Evolutionary conservation across 2,113 vertebrate species (phyloP), one percentile per base, ranked within the genome.

Genomic region (Phyllostomus hastatus): DNA sequence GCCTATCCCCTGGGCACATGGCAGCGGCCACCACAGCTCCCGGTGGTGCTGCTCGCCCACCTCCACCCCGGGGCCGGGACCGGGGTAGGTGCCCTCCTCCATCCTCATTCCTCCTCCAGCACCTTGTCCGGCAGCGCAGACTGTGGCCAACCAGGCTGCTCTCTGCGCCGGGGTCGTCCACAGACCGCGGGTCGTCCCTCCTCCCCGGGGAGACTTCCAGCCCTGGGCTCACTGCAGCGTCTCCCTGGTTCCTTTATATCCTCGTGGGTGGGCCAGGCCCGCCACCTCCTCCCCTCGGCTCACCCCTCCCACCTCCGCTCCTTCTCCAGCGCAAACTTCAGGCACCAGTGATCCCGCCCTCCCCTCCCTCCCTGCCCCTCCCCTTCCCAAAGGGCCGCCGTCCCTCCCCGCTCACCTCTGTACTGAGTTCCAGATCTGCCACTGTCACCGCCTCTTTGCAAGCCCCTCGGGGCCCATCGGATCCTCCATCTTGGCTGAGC

Each of bases 241-340:
- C 54, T 35, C 81, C 46, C 26, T 14, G 4, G 59, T 7, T 31
- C 24, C n/a, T 4, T 22, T n/a, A 15, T 11, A 26, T 7, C 46
- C 54, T 24, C 0, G 5, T n/a, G 22, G 52, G 15, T 33, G 33
- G 12, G 31, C 52, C 22, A 2, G 24, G 12, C 9, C 8, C 1
- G 50, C 19, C 66, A 31, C 11, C 17, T 54, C 24, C 64, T n/a
- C 17, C 17, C 28, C 11, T 31, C 28, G 8, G 33, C 50, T 5
- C 16, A 4, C 1, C 26, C 1, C 16, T 33, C 33, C 41, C 14
- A 12, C 31, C 31, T 15, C 10, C 4, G 16, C 31, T 20, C 22
- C 57, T 16, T 8, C 33, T 31, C 33, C 57, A n/a, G 11, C 7
- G 10, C 69, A 59, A 22, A 43, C 8, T 2, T 46, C 7, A 1